These are phyloP conservation scores for Takifugu ocellatus DNA, from an alignment of 2,797 vertebrate species.

Conservation along the genomic window DNA sequence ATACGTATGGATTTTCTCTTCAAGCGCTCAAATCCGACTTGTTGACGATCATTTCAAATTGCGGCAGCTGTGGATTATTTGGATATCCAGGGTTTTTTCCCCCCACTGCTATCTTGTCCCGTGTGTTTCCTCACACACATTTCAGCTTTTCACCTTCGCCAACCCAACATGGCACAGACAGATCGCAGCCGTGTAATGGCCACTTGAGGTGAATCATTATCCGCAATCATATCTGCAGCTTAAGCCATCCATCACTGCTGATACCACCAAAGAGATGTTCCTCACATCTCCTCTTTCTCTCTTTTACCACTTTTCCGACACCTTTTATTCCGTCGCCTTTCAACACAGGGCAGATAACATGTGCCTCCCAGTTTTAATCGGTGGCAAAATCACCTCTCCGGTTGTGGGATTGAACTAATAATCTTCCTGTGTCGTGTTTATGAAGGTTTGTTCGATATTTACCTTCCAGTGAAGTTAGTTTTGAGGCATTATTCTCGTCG, in stretches of 20 bases:
- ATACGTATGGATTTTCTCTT: slow-evolving; percentile 10
- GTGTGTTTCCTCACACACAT: not conserved
- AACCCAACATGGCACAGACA: slow-evolving; percentile 41
- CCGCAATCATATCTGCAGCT: slow-evolving; percentile 74
- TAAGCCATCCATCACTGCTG: slow-evolving; percentile 56
- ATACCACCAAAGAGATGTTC: slow-evolving; percentile 38
- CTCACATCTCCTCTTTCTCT: slow-evolving; percentile 9
- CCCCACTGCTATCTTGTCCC: slow-evolving; percentile 4
- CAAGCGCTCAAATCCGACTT: slow-evolving; percentile 16
- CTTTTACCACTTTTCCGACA: not conserved
- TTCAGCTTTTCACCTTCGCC: slow-evolving; percentile 24
- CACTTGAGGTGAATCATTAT: slow-evolving; percentile 78
- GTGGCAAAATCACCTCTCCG: no score
- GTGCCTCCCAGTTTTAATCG: not conserved
- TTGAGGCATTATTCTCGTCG: slow-evolving; percentile 22
- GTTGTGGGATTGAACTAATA: no score
- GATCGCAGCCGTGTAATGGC: slow-evolving; percentile 60
- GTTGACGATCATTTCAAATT: slow-evolving; percentile 8
- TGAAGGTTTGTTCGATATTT: slow-evolving; percentile 8
- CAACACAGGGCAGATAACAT: not conserved
- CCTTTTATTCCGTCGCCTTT: slow-evolving; percentile 13
- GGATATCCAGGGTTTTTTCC: not conserved
- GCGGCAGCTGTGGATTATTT: slow-evolving; percentile 24
- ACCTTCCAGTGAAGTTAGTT: slow-evolving; percentile 1
- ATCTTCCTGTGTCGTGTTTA: not conserved